Percentiles rank a stretch among this genome's conserved stretches.
Evolutionary conservation across 2,888 invertebrate genomes (phyloP).

Genomic region (Podabrus alpinus): DNA sequence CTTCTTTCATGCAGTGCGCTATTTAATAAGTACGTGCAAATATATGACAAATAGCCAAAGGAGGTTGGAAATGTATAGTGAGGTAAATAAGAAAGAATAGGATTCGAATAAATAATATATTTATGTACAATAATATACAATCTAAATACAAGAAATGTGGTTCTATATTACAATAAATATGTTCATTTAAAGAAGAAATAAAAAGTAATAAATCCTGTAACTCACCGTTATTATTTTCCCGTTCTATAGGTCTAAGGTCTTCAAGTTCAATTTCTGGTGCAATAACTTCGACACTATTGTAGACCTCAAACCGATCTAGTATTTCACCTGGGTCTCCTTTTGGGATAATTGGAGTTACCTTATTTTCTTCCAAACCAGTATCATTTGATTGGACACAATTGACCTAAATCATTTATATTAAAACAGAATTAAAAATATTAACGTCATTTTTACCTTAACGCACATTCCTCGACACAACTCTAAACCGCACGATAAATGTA

Average conservation of each 20-base stretch:
- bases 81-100: neutral
- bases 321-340: slow-evolving; percentile 63
- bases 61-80: neutral
- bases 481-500: slow-evolving; percentile 78
- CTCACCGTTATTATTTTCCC: slow-evolving; percentile 15
- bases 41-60: neutral
- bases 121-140: slow-evolving; percentile 9
- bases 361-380: slow-evolving; percentile 45
- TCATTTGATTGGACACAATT: slow-evolving; percentile 50
- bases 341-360: slow-evolving; percentile 50
- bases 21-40: neutral
- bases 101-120: slow-evolving; percentile 10
- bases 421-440: neutral
- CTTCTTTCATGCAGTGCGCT: neutral
- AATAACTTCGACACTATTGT: slow-evolving; percentile 79
- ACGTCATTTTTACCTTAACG: slow-evolving; percentile 58
- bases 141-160: neutral
- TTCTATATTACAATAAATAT: neutral
- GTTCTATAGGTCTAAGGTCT: slow-evolving; percentile 44
- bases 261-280: slow-evolving; percentile 79
- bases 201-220: neutral
- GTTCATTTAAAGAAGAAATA: neutral
- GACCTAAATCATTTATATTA: slow-evolving; percentile 46
- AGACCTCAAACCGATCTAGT: slow-evolving; percentile 72
- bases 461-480: slow-evolving; percentile 77